phyloP scores from a whole-genome alignment of 37 sponge, comb jelly and placozoan genomes.

The Chondrilla cf. caribensis region DNA sequence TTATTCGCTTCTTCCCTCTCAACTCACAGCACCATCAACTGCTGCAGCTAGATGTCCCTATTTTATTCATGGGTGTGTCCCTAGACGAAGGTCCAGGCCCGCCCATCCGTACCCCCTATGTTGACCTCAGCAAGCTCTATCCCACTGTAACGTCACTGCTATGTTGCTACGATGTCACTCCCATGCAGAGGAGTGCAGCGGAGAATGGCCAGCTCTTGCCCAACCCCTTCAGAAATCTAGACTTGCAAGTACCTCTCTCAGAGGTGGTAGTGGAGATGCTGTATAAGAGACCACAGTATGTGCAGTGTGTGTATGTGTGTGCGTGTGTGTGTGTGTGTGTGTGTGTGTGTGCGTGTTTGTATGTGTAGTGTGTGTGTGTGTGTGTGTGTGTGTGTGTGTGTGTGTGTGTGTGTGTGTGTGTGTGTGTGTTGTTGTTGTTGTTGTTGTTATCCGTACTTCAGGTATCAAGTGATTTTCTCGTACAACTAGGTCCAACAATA shows the following conservation, averaged over 20 bases:
- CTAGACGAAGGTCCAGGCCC: constrained; percentile 93
- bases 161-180: constrained; percentile 77
- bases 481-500: constrained; percentile 14
- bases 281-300: constrained; percentile 54
- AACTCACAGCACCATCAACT: constrained; percentile 38
- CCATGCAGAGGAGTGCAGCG: constrained; percentile 30
- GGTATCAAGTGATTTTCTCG: no score
- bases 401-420: no score
- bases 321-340: constrained; percentile 27
- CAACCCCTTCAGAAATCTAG: constrained; percentile 68
- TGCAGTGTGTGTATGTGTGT: constrained; percentile 26
- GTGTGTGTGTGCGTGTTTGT: constrained; percentile 18
- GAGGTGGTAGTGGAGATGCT: constrained; percentile 66
- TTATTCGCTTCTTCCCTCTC: neutral
- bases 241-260: constrained; percentile 48
- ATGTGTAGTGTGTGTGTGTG: no score
- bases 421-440: no score
- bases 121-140: constrained; percentile 78
- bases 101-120: constrained; percentile 70
- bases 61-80: constrained; percentile 74
- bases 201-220: constrained; percentile 43
- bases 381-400: no score
- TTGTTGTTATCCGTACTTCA: no score
- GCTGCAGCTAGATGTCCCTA: constrained; percentile 81
- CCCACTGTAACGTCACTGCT: constrained; percentile 70